Conservation (phyloP, 1,140 invertebrate genomes). For the Brachionus koreanus region DNA sequence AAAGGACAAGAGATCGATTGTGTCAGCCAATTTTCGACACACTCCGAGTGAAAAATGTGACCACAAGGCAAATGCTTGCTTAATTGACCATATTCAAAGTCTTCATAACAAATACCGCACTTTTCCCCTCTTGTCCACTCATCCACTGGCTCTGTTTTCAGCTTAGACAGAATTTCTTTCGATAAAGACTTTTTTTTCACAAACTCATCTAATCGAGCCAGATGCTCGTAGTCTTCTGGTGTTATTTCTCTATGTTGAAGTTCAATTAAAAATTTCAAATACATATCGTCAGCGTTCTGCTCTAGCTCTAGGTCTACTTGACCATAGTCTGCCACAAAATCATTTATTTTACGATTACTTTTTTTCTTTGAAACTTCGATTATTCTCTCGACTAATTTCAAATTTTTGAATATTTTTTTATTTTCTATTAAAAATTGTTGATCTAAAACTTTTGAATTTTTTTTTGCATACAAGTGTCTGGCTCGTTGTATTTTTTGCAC, state of each 20-base stretch:
- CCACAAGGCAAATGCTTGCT: conserved; percentile 24
- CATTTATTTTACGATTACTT: background rate
- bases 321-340: background rate
- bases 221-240: conserved; percentile 41
- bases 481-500: background rate
- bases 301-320: background rate
- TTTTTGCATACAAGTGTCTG: background rate
- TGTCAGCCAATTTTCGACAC: conserved; percentile 20
- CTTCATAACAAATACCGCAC: conserved; percentile 28
- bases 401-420: conserved; percentile 15
- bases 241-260: conserved; percentile 42
- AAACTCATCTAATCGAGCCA: conserved; percentile 8
- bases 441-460: background rate
- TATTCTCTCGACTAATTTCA: background rate
- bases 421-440: background rate
- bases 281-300: conserved; percentile 4
- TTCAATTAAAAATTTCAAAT: conserved; percentile 24
- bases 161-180: background rate
- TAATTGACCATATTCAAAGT: background rate
- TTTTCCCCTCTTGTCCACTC: background rate
- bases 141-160: background rate
- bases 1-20: conserved; percentile 27
- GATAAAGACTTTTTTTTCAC: conserved; percentile 21
- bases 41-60: conserved; percentile 40
- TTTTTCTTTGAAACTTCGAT: background rate